phyloP scores from a whole-genome alignment of 1,140 invertebrate species.

The Drosophila athabasca region DNA sequence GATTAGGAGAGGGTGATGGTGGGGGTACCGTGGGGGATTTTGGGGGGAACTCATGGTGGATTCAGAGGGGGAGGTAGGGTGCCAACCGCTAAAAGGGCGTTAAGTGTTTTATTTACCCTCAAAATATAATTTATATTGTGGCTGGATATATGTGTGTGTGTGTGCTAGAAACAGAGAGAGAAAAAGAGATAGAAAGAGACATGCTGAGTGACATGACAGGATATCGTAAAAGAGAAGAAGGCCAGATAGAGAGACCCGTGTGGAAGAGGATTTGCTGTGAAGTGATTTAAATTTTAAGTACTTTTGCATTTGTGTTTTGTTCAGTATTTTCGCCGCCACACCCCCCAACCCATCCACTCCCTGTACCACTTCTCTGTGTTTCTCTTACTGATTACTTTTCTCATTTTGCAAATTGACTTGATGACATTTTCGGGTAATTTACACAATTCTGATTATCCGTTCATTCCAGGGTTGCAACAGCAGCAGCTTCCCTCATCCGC shows the following conservation, averaged over 20 bases:
- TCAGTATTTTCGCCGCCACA: neutral
- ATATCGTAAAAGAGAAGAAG: neutral
- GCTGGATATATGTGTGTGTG: constrained; percentile 44
- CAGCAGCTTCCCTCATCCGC: neutral
- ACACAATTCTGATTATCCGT: constrained; percentile 59
- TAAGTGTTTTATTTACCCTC: constrained; percentile 82
- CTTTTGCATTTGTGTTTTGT: constrained; percentile 58
- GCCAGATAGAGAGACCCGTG: constrained; percentile 21
- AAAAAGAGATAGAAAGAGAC: neutral
- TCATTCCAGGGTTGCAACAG: neutral
- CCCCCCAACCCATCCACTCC: neutral
- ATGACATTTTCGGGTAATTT: constrained; percentile 79
- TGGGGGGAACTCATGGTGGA: neutral
- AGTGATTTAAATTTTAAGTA: constrained; percentile 82
- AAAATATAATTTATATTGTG: constrained; percentile 80
- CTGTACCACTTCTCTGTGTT: constrained; percentile 24
- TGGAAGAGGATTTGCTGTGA: constrained; percentile 65
- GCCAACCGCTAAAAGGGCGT: constrained; percentile 81
- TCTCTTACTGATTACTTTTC: constrained; percentile 75
- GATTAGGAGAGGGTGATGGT: neutral
- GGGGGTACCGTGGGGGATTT: neutral
- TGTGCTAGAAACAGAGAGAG: constrained; percentile 6
- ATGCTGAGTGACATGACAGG: neutral
- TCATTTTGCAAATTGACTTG: constrained; percentile 80
- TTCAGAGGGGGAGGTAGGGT: constrained; percentile 30